Percentiles rank a stretch among this genome's conserved stretches.
Evolutionary conservation across 2,797 vertebrate species (phyloP).

Genomic region (Acipenser transmontanus): DNA sequence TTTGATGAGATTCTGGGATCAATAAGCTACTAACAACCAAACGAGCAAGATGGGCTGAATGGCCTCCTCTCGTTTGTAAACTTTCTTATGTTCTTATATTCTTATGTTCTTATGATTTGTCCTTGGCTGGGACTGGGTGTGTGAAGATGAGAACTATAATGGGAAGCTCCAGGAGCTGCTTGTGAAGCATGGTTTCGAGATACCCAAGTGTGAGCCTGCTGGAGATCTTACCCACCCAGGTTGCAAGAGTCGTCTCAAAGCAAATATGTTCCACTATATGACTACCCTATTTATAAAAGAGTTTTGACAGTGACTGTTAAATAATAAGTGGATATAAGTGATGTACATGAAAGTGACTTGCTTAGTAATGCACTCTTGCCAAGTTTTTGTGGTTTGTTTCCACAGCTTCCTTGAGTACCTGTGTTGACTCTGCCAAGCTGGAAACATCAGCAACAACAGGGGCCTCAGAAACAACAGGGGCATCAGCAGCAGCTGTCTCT

Average conservation of each 20-base stretch:
- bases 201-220: constrained; percentile 8
- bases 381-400: constrained; percentile 3
- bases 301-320: not conserved
- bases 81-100: too few species aligned
- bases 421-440: too few species aligned
- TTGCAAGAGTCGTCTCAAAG: not conserved
- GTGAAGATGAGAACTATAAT: constrained; percentile 21
- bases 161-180: constrained; percentile 27
- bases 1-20: not conserved
- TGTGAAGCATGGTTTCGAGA: constrained; percentile 9
- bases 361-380: not conserved
- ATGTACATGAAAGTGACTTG: not conserved
- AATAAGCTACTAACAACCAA: constrained; percentile 26
- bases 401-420: not conserved
- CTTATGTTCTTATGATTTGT: not conserved
- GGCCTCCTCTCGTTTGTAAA: constrained; percentile 4
- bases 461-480: not conserved
- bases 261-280: constrained; percentile 14
- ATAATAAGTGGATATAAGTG: not conserved
- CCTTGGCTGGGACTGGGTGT: constrained; percentile 12
- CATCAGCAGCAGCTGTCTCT: not conserved
- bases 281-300: not conserved
- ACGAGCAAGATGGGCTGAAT: constrained; percentile 20
- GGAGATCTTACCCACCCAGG: not conserved
- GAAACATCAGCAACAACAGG: too few species aligned